Conservation (phyloP, 2,888 invertebrate genomes). For the Invenusta paracnida region DNA sequence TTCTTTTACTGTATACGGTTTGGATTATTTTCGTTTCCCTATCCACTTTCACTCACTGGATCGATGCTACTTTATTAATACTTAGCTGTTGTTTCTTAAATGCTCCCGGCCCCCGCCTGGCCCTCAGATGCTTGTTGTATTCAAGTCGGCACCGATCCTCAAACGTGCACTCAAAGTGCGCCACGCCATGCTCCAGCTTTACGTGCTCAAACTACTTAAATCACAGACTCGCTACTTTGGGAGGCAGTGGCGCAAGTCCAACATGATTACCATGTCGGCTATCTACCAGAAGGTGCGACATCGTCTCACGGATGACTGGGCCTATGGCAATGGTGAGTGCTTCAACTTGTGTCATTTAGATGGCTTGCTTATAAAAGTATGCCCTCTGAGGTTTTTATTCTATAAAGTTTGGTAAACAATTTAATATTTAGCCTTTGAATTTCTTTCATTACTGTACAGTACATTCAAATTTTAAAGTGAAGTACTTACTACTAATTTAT, state of each 20-base stretch:
- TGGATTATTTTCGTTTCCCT: no score
- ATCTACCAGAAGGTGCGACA: slow-evolving; percentile 91
- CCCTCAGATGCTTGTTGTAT: slow-evolving; percentile 93
- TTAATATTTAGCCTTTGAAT: no score
- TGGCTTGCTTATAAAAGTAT: neutral
- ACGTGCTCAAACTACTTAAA: slow-evolving; percentile 90
- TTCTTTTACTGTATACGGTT: no score
- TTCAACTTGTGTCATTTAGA: no score
- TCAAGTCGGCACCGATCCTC: slow-evolving; percentile 95
- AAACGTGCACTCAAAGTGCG: slow-evolving; percentile 81
- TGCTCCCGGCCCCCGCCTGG: neutral
- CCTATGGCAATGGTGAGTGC: slow-evolving; percentile 80
- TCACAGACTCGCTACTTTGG: slow-evolving; percentile 99
- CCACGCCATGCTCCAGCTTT: slow-evolving; percentile 90
- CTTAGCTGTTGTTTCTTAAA: slow-evolving; percentile 47
- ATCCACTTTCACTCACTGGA: no score
- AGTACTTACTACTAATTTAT: no score
- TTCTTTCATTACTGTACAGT: no score
- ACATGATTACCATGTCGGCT: slow-evolving; percentile 98
- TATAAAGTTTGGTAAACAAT: no score
- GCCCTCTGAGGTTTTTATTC: neutral
- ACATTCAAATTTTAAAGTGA: no score
- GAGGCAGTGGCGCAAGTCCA: slow-evolving; percentile 94
- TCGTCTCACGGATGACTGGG: slow-evolving; percentile 97
- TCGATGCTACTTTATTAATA: no score